Conservation (phyloP, 2,113 vertebrate species). For the Falcunculus frontatus region DNA sequence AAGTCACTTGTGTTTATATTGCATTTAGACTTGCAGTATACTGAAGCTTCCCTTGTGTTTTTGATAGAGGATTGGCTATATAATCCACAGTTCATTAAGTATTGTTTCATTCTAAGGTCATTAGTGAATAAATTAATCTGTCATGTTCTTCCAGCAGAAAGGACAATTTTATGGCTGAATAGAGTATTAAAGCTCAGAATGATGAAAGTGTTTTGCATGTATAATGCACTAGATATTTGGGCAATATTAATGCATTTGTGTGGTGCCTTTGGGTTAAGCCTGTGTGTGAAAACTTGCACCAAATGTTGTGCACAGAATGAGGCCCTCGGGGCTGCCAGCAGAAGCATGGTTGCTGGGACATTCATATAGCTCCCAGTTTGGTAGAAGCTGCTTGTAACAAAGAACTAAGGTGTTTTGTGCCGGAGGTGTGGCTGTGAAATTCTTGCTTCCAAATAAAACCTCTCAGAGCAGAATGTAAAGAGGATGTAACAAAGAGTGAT, state of each 20-base stretch:
- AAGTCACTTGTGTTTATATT: background rate
- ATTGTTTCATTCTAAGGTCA: background rate
- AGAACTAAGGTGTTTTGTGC: background rate
- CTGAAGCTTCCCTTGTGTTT: background rate
- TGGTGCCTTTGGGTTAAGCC: background rate
- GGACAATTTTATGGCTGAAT: constrained; percentile 31
- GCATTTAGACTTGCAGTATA: background rate
- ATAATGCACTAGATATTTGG: background rate
- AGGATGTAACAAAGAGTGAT: background rate
- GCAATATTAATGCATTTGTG: background rate
- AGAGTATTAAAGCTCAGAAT: background rate
- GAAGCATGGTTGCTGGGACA: background rate
- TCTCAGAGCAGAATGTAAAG: background rate
- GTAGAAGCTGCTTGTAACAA: background rate
- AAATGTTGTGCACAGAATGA: background rate
- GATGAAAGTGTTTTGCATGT: background rate
- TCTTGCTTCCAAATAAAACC: background rate
- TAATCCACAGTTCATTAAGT: constrained; percentile 13
- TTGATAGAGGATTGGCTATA: background rate
- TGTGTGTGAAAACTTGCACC: background rate
- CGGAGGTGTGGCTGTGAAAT: background rate
- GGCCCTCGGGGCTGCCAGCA: background rate
- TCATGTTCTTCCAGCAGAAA: background rate
- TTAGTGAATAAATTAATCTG: constrained; percentile 14
- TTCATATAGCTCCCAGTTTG: background rate